These are phyloP conservation scores for Nerophis lumbriciformis DNA, from an alignment of 2,113 vertebrate genomes.

Conservation along the genomic window DNA sequence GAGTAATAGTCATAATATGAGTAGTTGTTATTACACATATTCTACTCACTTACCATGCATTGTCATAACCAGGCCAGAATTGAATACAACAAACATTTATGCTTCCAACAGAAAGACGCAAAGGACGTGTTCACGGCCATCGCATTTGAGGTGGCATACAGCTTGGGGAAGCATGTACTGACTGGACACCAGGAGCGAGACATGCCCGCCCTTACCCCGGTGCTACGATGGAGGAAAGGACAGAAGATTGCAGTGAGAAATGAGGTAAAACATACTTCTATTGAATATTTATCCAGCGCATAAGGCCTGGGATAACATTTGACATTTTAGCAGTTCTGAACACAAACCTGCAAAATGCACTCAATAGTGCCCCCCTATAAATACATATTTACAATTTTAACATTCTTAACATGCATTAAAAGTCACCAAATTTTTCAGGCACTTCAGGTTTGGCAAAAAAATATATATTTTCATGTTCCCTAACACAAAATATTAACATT, in stretches of 20 bases:
- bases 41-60: not conserved
- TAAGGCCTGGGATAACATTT: too few species aligned
- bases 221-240: slow-evolving; percentile 94
- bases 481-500: too few species aligned
- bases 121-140: slow-evolving; percentile 93
- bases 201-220: slow-evolving; percentile 80
- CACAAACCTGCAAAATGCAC: too few species aligned
- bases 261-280: slow-evolving; percentile 72
- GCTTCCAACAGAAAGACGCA: slow-evolving; percentile 80
- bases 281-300: too few species aligned
- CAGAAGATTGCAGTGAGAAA: slow-evolving; percentile 86
- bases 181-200: slow-evolving; percentile 69
- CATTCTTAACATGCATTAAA: too few species aligned
- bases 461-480: too few species aligned
- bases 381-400: too few species aligned
- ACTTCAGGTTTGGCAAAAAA: too few species aligned
- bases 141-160: slow-evolving; percentile 87
- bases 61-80: not conserved
- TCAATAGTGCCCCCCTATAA: too few species aligned
- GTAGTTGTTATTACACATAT: slow-evolving; percentile 2
- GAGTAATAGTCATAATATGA: too few species aligned
- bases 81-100: not conserved
- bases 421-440: too few species aligned
- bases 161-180: slow-evolving; percentile 76
- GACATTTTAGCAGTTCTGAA: too few species aligned